Conservation (phyloP, 2,797 vertebrate species). For the Xenopus petersii region DNA sequence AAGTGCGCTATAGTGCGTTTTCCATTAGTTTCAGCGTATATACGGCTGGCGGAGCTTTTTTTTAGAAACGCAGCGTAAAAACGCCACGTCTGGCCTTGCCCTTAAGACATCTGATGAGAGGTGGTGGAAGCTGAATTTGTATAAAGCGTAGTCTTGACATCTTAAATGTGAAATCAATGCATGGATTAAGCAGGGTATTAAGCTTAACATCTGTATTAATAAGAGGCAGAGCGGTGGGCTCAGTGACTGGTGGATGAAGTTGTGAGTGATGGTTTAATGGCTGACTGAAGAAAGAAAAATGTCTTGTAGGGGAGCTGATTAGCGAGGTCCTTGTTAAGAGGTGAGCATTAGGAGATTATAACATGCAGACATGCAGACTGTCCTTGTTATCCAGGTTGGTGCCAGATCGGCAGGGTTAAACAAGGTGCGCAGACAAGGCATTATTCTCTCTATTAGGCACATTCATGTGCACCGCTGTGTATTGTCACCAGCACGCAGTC, state of each 20-base stretch:
- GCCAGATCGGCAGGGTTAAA: constrained; percentile 37
- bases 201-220: not conserved
- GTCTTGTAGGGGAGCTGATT: constrained; percentile 25
- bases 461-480: constrained; percentile 20
- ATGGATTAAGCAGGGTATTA: not conserved
- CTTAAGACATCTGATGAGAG: too few relatives aligned
- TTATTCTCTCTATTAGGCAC: constrained; percentile 27
- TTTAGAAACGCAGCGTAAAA: too few relatives aligned
- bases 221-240: not conserved
- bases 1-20: too few relatives aligned
- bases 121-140: not conserved
- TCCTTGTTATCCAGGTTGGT: constrained; percentile 35
- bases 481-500: constrained; percentile 36
- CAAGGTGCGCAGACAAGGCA: constrained; percentile 36
- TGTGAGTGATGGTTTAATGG: constrained; percentile 33
- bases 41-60: too few relatives aligned
- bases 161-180: constrained; percentile 1
- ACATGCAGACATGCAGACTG: constrained; percentile 32
- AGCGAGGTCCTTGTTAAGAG: constrained; percentile 26
- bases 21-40: too few relatives aligned
- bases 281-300: not conserved
- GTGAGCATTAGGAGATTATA: not conserved
- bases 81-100: too few relatives aligned
- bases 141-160: not conserved
- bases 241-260: not conserved